Evolutionary conservation across 2,113 vertebrate species (phyloP), one percentile per base, ranked within the genome.

Genomic region (Halichoeres trimaculatus): DNA sequence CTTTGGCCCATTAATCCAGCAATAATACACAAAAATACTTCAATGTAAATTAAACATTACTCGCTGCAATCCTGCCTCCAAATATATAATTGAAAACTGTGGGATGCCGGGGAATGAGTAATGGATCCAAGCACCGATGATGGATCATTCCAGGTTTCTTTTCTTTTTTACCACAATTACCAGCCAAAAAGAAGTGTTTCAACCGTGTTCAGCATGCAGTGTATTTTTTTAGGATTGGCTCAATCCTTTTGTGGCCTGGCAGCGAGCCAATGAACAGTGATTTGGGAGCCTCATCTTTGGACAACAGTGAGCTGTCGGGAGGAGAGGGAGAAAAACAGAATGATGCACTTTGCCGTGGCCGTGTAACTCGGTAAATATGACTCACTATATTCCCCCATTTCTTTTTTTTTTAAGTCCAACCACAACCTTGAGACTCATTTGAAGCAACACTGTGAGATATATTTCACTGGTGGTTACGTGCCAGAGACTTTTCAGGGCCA

Each of bases 301-400:
- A 86, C 66, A 71, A 84, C 81, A 68, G 73, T 43, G 81, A 74
- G 77, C 73, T 60, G 70, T 80, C 47, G 51, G 65, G 69, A 63
- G 61, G 55, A 52, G 61, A 62, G 59, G 70, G 59, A 77, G 74
- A 74, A 88, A 87, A 89, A 87, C 79, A 78, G 73, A 81, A 64
- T 73, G 76, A 89, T 85, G 81, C 62, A 36, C 61, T 76, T 78
- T 8, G 3, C 64, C 5, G 57, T 8, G 73, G 70, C 40, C 7
- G 55, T 68, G 38, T 36, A 81, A 73, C 76, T 64, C 73, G 74
- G 66, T 76, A 61, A 65, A 23, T n/a, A 40, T 76, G 81, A 81
- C 67, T 77, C 70, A 83, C 59, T n/a, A 2, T 67, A 40, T 20
- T 54, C 64, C 71, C 56, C 70, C 75, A n/a, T 4, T 30, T 30